Base-by-base conservation (phyloP, 2,797 vertebrate genomes). In the Oryzias dopingdopingensis region DNA sequence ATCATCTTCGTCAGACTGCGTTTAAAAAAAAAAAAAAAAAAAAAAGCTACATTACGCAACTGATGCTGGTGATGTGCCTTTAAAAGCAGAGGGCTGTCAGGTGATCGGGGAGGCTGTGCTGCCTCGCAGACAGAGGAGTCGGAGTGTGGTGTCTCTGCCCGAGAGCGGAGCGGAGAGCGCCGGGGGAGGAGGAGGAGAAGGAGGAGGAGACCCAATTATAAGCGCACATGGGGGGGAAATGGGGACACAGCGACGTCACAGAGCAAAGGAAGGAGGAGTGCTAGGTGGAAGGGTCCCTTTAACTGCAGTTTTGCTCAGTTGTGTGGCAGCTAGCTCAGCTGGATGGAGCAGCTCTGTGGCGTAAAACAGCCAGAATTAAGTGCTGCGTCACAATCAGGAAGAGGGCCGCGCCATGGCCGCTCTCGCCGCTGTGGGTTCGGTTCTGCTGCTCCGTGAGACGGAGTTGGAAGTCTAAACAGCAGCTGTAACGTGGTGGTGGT, bases 301-400 rank as follows among this genome's bases (percentile, higher is more conserved):
- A 84, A 89, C 82, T 82, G 85, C 79, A 82, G 79, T 79, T 79
- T 72, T 79, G 74, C 77, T 82, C 70, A 59, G 52, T 65, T 44
- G 62, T 44, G 62, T 76, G 72, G 74, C 79, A 72, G 80, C 74
- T 72, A 74, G 75, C 91, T 93, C 86, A 82, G 90, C 89, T 91
- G 88, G 89, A 93, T 92, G 76, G 79, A 90, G 90, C 92, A 90
- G 89, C 91, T 92, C 91, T 86, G 90, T 91, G 90, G 93, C 49
- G 48, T 63, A 76, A 82, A 83, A 88, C 81, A 72, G 59, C 59
- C 94, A 96, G 95, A 98, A 98, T 97, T 96, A 96, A 96, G 91
- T 96, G 95, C 96, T 99, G 97, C 97, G 96, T 98, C 97, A 99
- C 95, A 96, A 92, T 93, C 88, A 89, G 92, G 86, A 89, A 89